Evolutionary conservation across 2,888 invertebrate species (phyloP).

Genomic region (Drosophila sordidapex): DNA sequence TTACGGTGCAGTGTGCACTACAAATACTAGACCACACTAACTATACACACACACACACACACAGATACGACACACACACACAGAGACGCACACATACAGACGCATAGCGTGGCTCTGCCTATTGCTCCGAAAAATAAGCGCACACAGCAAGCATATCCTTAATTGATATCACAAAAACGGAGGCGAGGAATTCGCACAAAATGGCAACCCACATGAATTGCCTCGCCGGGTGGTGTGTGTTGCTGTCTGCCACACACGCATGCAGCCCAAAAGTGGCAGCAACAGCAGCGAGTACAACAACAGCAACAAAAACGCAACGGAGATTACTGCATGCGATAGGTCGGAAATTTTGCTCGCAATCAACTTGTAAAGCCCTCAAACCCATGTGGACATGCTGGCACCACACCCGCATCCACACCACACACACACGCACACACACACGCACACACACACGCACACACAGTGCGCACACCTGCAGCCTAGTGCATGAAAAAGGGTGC

Average conservation of each 20-base stretch:
- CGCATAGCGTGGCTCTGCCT: constrained; percentile 30
- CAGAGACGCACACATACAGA: not conserved
- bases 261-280: constrained; percentile 40
- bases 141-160: constrained; percentile 75
- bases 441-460: constrained; percentile 4
- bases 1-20: constrained; percentile 2
- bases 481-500: constrained; percentile 53
- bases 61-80: not conserved
- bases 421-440: constrained; percentile 1
- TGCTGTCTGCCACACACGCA: constrained; percentile 54
- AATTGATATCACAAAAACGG: constrained; percentile 82
- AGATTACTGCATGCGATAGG: constrained; percentile 76
- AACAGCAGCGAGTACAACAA: constrained; percentile 11
- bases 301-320: constrained; percentile 66
- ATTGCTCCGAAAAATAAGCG: constrained; percentile 56
- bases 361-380: constrained; percentile 53
- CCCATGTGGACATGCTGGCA: constrained; percentile 39
- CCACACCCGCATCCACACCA: not conserved
- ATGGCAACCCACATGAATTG: constrained; percentile 58
- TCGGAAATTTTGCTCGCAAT: constrained; percentile 76
- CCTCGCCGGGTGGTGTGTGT: constrained; percentile 21
- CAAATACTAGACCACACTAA: constrained; percentile 1
- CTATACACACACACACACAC: not conserved
- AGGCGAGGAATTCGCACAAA: constrained; percentile 73
- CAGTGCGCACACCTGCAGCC: constrained; percentile 52